Conservation (phyloP, 2,888 invertebrate species). For the Tetragnatha montana region DNA sequence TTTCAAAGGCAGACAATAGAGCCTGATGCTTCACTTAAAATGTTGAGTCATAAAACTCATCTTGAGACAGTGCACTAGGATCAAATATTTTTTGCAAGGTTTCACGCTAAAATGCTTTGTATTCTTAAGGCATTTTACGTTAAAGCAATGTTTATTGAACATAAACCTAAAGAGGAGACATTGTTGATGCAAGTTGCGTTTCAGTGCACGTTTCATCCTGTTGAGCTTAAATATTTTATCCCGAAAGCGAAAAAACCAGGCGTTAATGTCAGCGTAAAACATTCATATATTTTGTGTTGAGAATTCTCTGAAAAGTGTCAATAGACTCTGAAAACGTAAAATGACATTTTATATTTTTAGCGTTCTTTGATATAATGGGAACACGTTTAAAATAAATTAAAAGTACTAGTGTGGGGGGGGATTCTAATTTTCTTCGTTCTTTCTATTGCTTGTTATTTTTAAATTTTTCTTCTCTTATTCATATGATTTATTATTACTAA, state of each 20-base stretch:
- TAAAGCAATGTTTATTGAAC: background rate
- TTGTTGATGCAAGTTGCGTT: background rate
- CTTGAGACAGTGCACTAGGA: background rate
- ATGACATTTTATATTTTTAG: too few relatives aligned
- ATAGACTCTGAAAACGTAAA: too few relatives aligned
- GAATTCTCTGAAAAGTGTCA: too few relatives aligned
- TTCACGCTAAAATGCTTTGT: background rate
- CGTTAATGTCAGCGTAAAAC: background rate
- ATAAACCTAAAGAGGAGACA: background rate
- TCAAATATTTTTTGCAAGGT: background rate
- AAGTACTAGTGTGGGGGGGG: too few relatives aligned
- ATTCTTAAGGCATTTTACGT: background rate
- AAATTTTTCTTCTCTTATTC: too few relatives aligned
- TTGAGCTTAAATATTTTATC: background rate
- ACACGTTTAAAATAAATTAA: too few relatives aligned
- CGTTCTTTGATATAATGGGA: too few relatives aligned
- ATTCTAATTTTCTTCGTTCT: too few relatives aligned
- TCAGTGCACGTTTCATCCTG: background rate
- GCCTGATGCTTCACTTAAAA: background rate
- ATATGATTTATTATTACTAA: too few relatives aligned
- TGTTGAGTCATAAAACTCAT: background rate
- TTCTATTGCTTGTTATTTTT: too few relatives aligned
- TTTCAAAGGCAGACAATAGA: background rate
- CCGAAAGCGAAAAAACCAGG: background rate
- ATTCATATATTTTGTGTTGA: too few relatives aligned